Percentiles rank a stretch among this genome's conserved stretches.
Conservation (phyloP, 2,113 vertebrate species). For the Melanotaenia duboulayi region DNA sequence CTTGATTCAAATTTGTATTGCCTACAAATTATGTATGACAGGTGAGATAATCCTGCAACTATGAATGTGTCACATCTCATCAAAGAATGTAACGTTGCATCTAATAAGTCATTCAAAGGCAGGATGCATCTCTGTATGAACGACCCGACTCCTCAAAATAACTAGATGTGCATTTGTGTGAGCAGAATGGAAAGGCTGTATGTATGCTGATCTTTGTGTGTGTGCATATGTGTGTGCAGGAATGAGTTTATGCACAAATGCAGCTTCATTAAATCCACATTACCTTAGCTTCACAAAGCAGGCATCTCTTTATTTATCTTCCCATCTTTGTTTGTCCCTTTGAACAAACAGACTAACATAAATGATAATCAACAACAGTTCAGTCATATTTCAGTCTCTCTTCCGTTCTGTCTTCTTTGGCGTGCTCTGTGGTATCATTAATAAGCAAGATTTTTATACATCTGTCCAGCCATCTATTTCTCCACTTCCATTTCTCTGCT, state of each 20-base stretch:
- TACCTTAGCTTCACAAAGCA: slow-evolving; percentile 55
- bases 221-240: not conserved
- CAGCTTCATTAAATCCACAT: slow-evolving; percentile 67
- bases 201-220: slow-evolving; percentile 9
- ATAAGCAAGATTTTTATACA: slow-evolving; percentile 17
- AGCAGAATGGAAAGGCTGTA: slow-evolving; percentile 8
- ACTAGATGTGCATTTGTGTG: slow-evolving; percentile 7
- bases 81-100: slow-evolving; percentile 13
- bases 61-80: slow-evolving; percentile 49
- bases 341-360: slow-evolving; percentile 47
- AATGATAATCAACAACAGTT: slow-evolving; percentile 44
- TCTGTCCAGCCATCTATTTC: slow-evolving; percentile 8
- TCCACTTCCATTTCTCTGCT: not conserved
- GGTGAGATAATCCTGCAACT: slow-evolving; percentile 24
- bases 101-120: not conserved
- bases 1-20: too few relatives aligned
- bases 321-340: slow-evolving; percentile 7
- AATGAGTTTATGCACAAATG: slow-evolving; percentile 9
- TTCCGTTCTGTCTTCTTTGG: slow-evolving; percentile 4
- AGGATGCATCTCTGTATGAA: slow-evolving; percentile 7
- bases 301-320: slow-evolving; percentile 24
- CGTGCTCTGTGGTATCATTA: not conserved
- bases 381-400: slow-evolving; percentile 17
- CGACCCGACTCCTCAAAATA: slow-evolving; percentile 12
- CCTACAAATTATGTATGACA: too few relatives aligned